Percentiles rank a stretch among this genome's conserved stretches.
Conservation (phyloP, 2,888 invertebrate genomes). For the Leucophenga montana region DNA sequence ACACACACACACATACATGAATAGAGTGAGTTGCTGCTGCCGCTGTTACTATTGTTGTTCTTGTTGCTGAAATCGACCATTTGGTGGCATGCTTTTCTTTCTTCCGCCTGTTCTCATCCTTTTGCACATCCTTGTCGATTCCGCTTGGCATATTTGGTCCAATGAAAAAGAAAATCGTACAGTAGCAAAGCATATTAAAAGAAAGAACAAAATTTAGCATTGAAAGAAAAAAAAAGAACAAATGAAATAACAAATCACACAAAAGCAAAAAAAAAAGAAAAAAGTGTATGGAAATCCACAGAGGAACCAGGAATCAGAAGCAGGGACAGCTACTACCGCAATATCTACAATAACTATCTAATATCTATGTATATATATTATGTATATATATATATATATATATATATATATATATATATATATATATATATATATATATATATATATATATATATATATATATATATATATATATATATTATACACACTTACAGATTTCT, state of each 20-base stretch:
- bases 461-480: slow-evolving; percentile 16
- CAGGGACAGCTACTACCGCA: background rate
- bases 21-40: too few species aligned
- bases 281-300: background rate
- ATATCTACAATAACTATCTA: background rate
- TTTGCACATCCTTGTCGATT: too few species aligned
- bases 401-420: too few species aligned
- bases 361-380: too few species aligned
- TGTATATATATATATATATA: too few species aligned
- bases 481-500: slow-evolving; percentile 14
- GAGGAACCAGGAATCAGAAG: background rate
- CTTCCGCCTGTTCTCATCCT: too few species aligned
- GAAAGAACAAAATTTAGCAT: slow-evolving; percentile 29
- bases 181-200: slow-evolving; percentile 32
- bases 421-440: too few species aligned
- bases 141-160: slow-evolving; percentile 31
- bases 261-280: too few species aligned
- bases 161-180: slow-evolving; percentile 61
- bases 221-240: slow-evolving; percentile 13
- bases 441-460: slow-evolving; percentile 5
- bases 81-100: too few species aligned
- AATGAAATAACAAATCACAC: background rate
- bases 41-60: too few species aligned
- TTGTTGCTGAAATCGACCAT: too few species aligned
- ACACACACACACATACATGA: background rate